These are phyloP conservation scores for Cheiracanthium punctorium DNA, from an alignment of 2,888 invertebrate genomes.

Conservation along the genomic window DNA sequence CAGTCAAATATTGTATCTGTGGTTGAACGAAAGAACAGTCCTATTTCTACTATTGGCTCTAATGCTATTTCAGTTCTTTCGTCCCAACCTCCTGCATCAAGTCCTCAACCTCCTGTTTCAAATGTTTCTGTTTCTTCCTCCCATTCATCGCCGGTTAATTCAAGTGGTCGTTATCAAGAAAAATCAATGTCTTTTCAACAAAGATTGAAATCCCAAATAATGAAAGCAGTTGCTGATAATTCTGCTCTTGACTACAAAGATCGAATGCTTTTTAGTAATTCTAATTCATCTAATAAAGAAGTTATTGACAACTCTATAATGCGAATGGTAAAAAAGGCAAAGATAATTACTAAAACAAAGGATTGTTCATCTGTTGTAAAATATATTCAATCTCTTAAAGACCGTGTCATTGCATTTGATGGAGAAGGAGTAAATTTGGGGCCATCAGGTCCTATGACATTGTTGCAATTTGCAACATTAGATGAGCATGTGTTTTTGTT, in stretches of 20 bases:
- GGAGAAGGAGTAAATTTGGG: constrained; percentile 96
- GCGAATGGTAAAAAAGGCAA: constrained; percentile 87
- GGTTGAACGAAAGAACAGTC: constrained; percentile 76
- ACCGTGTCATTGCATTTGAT: constrained; percentile 85
- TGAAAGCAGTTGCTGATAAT: constrained; percentile 92
- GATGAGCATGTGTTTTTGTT: constrained; percentile 90
- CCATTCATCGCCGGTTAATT: constrained; percentile 55
- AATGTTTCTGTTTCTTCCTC: constrained; percentile 29
- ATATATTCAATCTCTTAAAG: constrained; percentile 74
- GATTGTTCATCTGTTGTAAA: constrained; percentile 84
- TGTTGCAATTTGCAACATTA: constrained; percentile 85
- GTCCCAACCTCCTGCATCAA: constrained; percentile 18
- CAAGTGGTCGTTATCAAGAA: constrained; percentile 48
- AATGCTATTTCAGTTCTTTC: neutral
- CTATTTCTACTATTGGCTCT: neutral
- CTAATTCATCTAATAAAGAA: constrained; percentile 42
- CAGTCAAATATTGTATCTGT: constrained; percentile 93
- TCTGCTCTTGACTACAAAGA: constrained; percentile 80
- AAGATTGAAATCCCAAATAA: constrained; percentile 89
- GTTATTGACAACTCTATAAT: constrained; percentile 73
- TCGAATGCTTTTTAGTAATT: constrained; percentile 28
- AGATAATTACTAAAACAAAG: constrained; percentile 86
- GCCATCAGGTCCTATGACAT: constrained; percentile 88
- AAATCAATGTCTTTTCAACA: constrained; percentile 89
- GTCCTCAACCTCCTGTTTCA: constrained; percentile 23